Evolutionary conservation across 2,888 invertebrate species (phyloP), one percentile per base, ranked within the genome.

Genomic region (Pandemis corylana): DNA sequence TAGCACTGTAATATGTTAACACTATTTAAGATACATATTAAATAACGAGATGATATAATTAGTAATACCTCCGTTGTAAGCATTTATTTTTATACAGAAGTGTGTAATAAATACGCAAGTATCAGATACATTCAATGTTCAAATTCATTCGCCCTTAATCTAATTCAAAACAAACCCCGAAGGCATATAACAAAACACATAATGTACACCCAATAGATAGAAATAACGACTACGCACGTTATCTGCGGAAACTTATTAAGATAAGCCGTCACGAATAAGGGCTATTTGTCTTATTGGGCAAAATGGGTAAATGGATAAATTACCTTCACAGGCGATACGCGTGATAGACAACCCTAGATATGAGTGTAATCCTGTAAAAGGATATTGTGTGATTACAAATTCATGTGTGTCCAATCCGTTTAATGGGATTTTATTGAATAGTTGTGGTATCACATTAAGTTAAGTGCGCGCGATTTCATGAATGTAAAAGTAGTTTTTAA

Each of bases 201-300:
- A 36, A 59, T 66, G 44, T 59, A 12, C 12, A 46, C 46, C 46
- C 67, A 77, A 64, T 65, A 68, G 81, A 82, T 82, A 77, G 78
- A 81, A 84, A 84, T 84, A 87, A 82, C 79, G 77, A 70, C 73
- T 49, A 64, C 56, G 78, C 82, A 83, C 83, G 85, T 88, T 93
- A 94, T 92, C 91, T 89, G 83, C 84, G 87, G 87, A 86, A 90
- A 90, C 91, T 89, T 93, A 93, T 93, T 92, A 90, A 93, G 94
- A 93, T 94, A 93, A 92, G 90, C 90, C 84, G 84, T 85, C 86
- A 87, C 86, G 89, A 89, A 88, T 89, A 89, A 85, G 81, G 85
- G 81, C 81, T 85, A 84, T 87, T 87, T 87, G 82, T 89, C 87
- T 88, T 88, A 89, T 86, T 82, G 84, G 81, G 81, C 81, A 81